Evolutionary conservation across 2,113 vertebrate genomes (phyloP), one percentile per base, ranked within the genome.

Genomic region (Barbus barbus): DNA sequence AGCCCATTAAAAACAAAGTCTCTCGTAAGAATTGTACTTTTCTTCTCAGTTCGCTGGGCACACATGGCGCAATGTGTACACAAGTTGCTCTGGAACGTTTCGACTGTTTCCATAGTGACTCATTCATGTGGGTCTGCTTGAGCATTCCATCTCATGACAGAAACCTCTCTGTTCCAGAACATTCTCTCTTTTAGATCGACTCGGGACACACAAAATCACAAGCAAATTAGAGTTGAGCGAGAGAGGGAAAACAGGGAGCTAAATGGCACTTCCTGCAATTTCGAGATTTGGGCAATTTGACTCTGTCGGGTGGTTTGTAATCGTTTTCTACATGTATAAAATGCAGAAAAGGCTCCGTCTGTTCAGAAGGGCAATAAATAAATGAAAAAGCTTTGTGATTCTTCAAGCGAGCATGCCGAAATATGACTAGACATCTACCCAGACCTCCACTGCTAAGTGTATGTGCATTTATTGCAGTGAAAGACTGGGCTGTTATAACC

Each of bases 161-260:
- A 88, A 88, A 88, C 82, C 87, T 83, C 84, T 38, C 84, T 74
- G 74, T 88, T 86, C 82, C 84, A 84, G 87, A 84, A 84, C 79
- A 87, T 80, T 74, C 58, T 87, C 65, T 63, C 24, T 85, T 78
- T 38, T 78, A 61, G 53, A 82, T 81, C 58, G 63, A 61, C 46
- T 61, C 56, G 31, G 74, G 73, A 82, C 72, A 61, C 79, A 85
- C 63, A 83, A 41, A 81, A 85, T 84, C 83, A 56, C 75, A 75
- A 82, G 78, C 80, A 85, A 78, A 79, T 67, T 85, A 83, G 36
- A 41, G 58, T 65, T 24, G 41, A 73, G 65, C 12, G 22, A 26
- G 48, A 56, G n/a, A 26, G 67, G 80, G 48, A 67, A 73, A 72
- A 81, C 28, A 48, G 22, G 48, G 28, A 61, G n/a, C 76, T 78